Conservation (phyloP, 2,888 invertebrate species). For the Pristionchus japonicus region DNA sequence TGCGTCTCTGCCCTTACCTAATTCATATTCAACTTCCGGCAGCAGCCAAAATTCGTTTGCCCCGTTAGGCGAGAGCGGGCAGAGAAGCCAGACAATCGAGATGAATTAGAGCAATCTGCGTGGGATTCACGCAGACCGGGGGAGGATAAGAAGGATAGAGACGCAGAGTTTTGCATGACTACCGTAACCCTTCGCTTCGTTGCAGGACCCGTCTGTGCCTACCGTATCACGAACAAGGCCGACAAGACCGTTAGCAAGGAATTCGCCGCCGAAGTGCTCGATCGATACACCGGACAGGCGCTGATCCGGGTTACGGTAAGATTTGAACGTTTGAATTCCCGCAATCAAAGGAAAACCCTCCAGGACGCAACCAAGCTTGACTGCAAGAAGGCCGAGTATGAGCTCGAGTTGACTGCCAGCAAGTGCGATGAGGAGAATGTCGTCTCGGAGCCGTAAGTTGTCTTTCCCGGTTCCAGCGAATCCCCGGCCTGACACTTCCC, state of each 20-base stretch:
- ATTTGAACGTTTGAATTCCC: background rate
- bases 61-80: background rate
- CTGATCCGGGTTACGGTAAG: slow-evolving; percentile 66
- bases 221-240: slow-evolving; percentile 40
- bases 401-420: slow-evolving; percentile 65
- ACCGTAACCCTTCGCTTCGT: background rate
- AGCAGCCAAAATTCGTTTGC: background rate
- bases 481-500: background rate
- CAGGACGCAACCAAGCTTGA: slow-evolving; percentile 64
- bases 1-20: background rate
- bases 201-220: slow-evolving; percentile 70
- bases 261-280: slow-evolving; percentile 68
- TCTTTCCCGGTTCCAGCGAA: too few species aligned
- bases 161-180: background rate
- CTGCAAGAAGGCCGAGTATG: slow-evolving; percentile 67
- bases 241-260: slow-evolving; percentile 11
- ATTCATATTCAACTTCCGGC: slow-evolving; percentile 29
- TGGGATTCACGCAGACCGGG: background rate
- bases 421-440: slow-evolving; percentile 68
- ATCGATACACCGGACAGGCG: slow-evolving; percentile 69
- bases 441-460: slow-evolving; percentile 58
- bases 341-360: slow-evolving; percentile 27
- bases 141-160: background rate
- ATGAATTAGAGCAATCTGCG: slow-evolving; percentile 27
- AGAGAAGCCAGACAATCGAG: slow-evolving; percentile 10